A percentile compares a stretch with the other conserved stretches of the same genome.
These are phyloP conservation scores for Elaphurus davidianus DNA, from an alignment of 2,113 vertebrate genomes.

Conservation along the genomic window DNA sequence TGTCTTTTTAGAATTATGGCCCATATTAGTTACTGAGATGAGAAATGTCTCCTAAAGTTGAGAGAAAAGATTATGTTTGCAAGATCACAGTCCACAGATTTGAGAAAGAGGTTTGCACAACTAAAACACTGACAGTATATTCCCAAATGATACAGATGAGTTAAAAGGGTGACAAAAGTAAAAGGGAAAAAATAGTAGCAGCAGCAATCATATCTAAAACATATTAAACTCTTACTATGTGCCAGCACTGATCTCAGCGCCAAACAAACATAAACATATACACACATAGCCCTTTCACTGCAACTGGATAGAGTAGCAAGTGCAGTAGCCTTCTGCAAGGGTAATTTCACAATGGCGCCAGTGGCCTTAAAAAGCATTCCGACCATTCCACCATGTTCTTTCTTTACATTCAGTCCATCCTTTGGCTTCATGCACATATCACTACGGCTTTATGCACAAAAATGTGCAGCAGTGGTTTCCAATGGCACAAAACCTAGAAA, in stretches of 20 bases:
- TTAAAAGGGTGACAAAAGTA: neutral
- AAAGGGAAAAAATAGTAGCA: neutral
- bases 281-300: neutral
- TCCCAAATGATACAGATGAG: neutral
- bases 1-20: neutral
- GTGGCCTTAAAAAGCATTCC: neutral
- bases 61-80: neutral
- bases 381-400: neutral
- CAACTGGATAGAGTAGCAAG: neutral
- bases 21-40: neutral
- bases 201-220: neutral
- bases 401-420: neutral
- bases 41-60: neutral
- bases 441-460: neutral
- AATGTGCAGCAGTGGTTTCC: neutral
- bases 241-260: neutral
- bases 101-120: neutral
- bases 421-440: neutral
- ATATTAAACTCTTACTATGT: neutral
- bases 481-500: neutral
- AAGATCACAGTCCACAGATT: neutral
- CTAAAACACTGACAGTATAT: neutral
- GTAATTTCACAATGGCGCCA: neutral
- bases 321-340: neutral
- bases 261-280: neutral